Base-by-base conservation (phyloP, 1,140 invertebrate species). In the Delia radicum region DNA sequence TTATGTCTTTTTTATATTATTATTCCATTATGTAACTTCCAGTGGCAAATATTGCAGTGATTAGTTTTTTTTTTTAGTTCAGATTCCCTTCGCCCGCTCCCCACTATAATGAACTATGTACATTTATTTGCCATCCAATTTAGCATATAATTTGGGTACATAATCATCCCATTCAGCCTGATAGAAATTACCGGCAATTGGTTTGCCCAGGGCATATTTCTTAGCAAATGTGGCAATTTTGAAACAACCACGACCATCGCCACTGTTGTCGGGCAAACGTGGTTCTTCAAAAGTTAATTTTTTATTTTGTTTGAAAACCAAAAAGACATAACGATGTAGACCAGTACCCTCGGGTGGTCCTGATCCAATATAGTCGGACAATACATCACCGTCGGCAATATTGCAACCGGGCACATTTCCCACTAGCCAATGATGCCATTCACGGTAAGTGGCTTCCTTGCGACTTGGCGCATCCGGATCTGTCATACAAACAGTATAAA, bases 371-470 rank as follows among this genome's bases (percentile, higher is more conserved):
- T 97, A 98, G 3, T 91, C 92, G 0, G 93, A 92, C 0, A 97
- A 87, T 87, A 89, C 79, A 74, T 95, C 93, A 15, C 96, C 96
- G 67, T 91, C 88, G 0, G 82, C 79, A 0, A 98, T 85, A 48
- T 95, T 89, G 75, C 85, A 87, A 24, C 94, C 96, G 13, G 94
- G 94, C 81, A 98, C 96, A 81, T 98, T 98, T 3, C 90, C 94
- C 0, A 98, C 93, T 2, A 98, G 85, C 96, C 96, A 98, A 85
- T 98, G 96, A 82, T 95, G 94, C 93, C 94, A 96, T 87, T 97
- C 95, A 15, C 95, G 89, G 81, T 91, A 94, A 63, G 90, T 93
- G 0, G 92, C 94, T 71, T 93, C 89, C 12, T 90, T 87, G 4
- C 95, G 90, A 80, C 92, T 95, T 15, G 96, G 96, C 8, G 85